Base-by-base conservation (phyloP, 2,888 invertebrate species). In the Ophioninae sp. region DNA sequence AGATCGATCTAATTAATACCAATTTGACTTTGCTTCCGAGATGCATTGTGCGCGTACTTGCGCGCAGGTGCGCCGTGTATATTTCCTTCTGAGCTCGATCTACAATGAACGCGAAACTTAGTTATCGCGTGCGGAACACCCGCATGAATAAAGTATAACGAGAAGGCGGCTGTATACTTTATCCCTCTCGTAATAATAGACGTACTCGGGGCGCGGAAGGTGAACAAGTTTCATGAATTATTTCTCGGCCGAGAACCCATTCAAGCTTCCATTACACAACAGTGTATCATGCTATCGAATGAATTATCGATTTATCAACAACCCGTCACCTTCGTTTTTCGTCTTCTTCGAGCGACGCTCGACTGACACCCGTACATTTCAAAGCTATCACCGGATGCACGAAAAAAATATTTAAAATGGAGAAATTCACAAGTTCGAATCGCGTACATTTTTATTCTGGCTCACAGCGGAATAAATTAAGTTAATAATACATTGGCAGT, bases 171-270 rank as follows among this genome's bases (percentile, higher is more conserved):
- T 67, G 30, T 30, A 57, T 61, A 50, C 13, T 50, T 50, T 50
- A 50, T 56, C 30, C 21, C 21, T 17, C 65, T n/a, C 65, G 20
- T 13, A 73, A 75, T 37, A 67, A 74, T 74, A 68, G 56, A 37
- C 37, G 44, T n/a, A 67, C 73, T 70, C 73, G 62, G 50, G 1
- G 20, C 10, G 56, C 57, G 72, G 80, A 83, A 83, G 76, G 83
- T 72, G 72, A 83, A 64, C 80, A 72, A 83, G 76, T 80, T 83
- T 75, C 50, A n/a, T 73, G 76, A 83, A 76, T 80, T 80, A 80
- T 80, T 83, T 44, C 30, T 44, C 76, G 67, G 56, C 62, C 44
- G 76, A 68, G 62, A 83, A 77, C 62, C 23, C 72, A 80, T 76
- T 68, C 39, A 17, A 76, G 30, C 44, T 65, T 57, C 30, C 20